These are phyloP conservation scores for Diarsia brunnea DNA, from an alignment of 2,888 invertebrate genomes.

Conservation along the genomic window DNA sequence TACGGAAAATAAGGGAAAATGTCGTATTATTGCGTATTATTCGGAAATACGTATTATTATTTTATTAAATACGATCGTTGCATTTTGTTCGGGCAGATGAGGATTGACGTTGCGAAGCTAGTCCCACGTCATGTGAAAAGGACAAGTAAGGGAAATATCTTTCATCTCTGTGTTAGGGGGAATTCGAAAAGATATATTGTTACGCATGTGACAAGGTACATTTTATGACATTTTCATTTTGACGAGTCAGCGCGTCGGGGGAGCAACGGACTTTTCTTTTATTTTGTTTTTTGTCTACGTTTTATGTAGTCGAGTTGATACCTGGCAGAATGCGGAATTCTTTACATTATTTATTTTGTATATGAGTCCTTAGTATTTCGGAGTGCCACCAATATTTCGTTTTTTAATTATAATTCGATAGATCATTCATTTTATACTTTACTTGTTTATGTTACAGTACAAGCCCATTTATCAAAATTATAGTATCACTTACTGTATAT, in stretches of 20 bases:
- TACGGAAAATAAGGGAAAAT: slow-evolving; percentile 33
- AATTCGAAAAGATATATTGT: slow-evolving; percentile 38
- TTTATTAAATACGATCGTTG: slow-evolving; percentile 52
- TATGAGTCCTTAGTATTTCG: background rate
- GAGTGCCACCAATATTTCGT: background rate
- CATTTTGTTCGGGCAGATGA: slow-evolving; percentile 28
- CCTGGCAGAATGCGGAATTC: background rate
- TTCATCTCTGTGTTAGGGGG: slow-evolving; percentile 15
- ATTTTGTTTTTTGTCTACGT: slow-evolving; percentile 12
- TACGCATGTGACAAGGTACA: slow-evolving; percentile 27
- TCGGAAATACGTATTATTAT: slow-evolving; percentile 53
- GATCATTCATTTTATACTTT: background rate
- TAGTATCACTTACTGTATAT: no score
- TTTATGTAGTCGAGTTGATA: background rate
- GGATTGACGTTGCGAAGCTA: slow-evolving; percentile 9
- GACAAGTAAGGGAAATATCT: slow-evolving; percentile 27
- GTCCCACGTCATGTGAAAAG: slow-evolving; percentile 11
- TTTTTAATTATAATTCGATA: background rate
- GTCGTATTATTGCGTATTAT: slow-evolving; percentile 44
- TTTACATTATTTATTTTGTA: no score
- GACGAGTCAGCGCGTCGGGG: slow-evolving; percentile 37
- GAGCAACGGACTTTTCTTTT: slow-evolving; percentile 11
- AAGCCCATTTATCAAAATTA: no score
- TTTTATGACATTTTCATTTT: slow-evolving; percentile 46
- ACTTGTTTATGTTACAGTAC: background rate